Base-by-base conservation (phyloP, 2,888 invertebrate species). In the Drosophila ezoana region DNA sequence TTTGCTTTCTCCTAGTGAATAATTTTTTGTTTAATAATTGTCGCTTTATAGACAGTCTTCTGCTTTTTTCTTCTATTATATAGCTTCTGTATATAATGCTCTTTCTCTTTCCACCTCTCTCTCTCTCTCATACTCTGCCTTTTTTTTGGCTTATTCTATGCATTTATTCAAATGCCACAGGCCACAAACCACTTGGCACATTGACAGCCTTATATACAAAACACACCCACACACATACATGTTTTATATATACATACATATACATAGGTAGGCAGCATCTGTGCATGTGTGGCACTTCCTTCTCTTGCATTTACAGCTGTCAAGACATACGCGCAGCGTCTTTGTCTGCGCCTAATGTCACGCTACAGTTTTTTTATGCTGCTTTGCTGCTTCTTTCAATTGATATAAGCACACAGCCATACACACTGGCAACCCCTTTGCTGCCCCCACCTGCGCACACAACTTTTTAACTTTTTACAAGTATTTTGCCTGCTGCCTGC, bases 321-420 rank as follows among this genome's bases (percentile, higher is more conserved):
- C 68, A 76, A 67, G 76, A 53, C 65, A 43, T 40, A 41, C 49
- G 62, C 73, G 53, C 3, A 56, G 72, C 76, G 9, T 76, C 76
- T 68, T 75, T 72, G 72, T 58, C 65, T 66, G 74, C 72, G 69
- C 76, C 79, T 79, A 68, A 79, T 81, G 69, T 66, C 69, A 76
- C 43, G 69, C 76, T 67, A 72, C 69, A 66, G 43, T 68, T 67
- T 72, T 63, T 20, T 33, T 43, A 28, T 45, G 10, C 20, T 28
- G 44, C 20, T 54, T 40, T 38, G 45, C 56, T 43, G 38, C 53
- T 33, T 16, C 63, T 33, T 51, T 54, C 52, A 68, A 76, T 74
- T 58, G 74, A 68, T 63, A 63, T 53, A 57, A 49, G 33, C 54
- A 57, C 44, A 23, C 56, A 59, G n/a, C n/a, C 35, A 37, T 54